phyloP scores from a whole-genome alignment of 2,113 vertebrate genomes.

The Caloenas nicobarica region DNA sequence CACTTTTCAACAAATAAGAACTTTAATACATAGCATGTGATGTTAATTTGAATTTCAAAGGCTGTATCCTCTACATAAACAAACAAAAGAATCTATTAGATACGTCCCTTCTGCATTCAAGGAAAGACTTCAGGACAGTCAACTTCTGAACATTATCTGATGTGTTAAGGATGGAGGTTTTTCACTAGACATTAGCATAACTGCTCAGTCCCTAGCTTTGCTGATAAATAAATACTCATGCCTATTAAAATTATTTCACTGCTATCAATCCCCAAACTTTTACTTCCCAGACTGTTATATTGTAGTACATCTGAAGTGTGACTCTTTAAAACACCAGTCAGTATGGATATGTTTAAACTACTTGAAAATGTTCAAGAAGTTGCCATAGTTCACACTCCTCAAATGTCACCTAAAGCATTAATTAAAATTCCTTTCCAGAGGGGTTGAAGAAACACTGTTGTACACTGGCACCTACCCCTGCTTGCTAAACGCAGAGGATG shows the following conservation, averaged over 20 bases:
- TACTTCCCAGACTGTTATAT: neutral
- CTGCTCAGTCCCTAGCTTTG: neutral
- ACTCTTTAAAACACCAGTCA: constrained; percentile 4
- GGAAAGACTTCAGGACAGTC: neutral
- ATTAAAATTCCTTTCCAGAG: constrained; percentile 22
- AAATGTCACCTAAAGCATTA: constrained; percentile 12
- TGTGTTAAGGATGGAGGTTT: neutral
- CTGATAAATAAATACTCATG: neutral
- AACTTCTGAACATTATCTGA: neutral
- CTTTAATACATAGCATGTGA: accelerated
- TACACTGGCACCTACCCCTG: neutral
- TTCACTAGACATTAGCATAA: neutral
- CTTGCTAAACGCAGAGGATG: neutral
- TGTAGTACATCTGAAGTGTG: neutral
- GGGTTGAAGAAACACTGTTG: neutral
- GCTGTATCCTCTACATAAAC: neutral
- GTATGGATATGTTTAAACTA: neutral
- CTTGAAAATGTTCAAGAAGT: neutral
- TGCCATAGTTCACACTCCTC: constrained; percentile 33
- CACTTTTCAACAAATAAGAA: neutral
- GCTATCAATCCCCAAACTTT: neutral
- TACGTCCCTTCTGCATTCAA: neutral
- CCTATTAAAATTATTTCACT: constrained; percentile 12
- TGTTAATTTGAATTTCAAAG: neutral
- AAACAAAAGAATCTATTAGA: no score